These are phyloP conservation scores for Heliangelus exortis DNA, from an alignment of 2,797 vertebrate species.

Conservation along the genomic window DNA sequence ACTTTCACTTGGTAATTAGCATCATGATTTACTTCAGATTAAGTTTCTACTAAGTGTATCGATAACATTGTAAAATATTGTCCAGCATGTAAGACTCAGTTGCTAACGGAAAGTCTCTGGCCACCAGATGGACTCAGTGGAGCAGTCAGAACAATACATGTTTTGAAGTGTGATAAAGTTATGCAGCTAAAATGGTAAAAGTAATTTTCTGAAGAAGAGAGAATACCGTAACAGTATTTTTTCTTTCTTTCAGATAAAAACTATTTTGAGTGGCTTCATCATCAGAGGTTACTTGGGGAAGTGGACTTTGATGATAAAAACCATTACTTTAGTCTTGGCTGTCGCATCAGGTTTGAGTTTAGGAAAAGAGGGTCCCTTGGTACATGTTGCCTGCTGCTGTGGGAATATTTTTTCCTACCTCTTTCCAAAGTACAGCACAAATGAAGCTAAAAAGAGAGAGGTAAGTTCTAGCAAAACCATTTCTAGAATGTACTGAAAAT, in stretches of 20 bases:
- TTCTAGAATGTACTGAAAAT: neutral
- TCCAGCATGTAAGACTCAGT: neutral
- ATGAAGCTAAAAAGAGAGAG: constrained; percentile 99
- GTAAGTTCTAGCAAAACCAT: constrained; percentile 73
- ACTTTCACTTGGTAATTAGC: neutral
- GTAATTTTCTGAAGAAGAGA: constrained; percentile 35
- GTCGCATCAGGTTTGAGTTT: constrained; percentile 97
- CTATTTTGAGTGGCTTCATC: constrained; percentile 98
- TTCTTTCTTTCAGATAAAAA: constrained; percentile 90
- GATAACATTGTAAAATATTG: neutral
- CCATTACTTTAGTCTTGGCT: constrained; percentile 95
- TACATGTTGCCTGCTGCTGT: constrained; percentile 98
- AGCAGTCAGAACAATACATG: neutral
- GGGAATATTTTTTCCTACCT: constrained; percentile 99
- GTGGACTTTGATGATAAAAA: constrained; percentile 99
- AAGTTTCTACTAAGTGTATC: neutral
- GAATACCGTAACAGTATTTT: neutral
- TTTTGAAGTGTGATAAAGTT: neutral
- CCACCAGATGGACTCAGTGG: neutral
- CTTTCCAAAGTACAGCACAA: constrained; percentile 99
- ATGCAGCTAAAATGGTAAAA: neutral
- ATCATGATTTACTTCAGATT: neutral
- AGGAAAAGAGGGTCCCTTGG: constrained; percentile 97
- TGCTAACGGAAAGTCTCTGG: neutral
- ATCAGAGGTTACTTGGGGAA: constrained; percentile 98